phyloP scores from a whole-genome alignment of 2,888 invertebrate genomes.

The Eristalinus aeneus region DNA sequence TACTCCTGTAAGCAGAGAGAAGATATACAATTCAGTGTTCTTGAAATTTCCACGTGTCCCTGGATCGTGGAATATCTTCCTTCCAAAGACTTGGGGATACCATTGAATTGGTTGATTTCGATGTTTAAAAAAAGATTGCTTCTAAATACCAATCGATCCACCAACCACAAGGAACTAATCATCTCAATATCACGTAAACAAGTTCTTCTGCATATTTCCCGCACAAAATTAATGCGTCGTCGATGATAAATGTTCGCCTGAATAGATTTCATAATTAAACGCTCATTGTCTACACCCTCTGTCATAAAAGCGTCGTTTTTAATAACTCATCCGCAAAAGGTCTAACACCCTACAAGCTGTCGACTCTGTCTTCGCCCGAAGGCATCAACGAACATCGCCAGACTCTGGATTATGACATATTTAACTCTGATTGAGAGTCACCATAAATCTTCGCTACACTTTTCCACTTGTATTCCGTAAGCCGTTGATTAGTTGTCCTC shows the following conservation, averaged over 20 bases:
- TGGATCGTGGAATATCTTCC: too few species aligned
- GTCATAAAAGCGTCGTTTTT: background rate
- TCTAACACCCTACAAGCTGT: background rate
- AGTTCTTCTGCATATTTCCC: background rate
- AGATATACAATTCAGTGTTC: too few species aligned
- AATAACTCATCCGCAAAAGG: background rate
- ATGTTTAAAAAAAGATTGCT: too few species aligned
- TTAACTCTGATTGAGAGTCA: background rate
- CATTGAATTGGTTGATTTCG: too few species aligned
- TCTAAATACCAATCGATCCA: background rate
- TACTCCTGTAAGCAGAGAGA: too few species aligned
- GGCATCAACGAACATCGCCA: background rate
- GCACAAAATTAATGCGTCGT: background rate
- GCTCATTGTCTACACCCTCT: conserved; percentile 15
- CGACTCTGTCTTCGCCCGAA: background rate
- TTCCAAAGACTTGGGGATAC: too few species aligned
- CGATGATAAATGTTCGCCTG: background rate
- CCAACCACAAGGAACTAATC: background rate
- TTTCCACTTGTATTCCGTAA: background rate
- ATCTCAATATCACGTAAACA: background rate
- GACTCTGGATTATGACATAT: background rate
- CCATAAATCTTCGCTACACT: background rate
- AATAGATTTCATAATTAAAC: conserved; percentile 11
- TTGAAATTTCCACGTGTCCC: too few species aligned
- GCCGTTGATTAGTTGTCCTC: background rate